Base-by-base conservation (phyloP, 92 coral and sea anemone genomes). In the Pocillopora meandrina region DNA sequence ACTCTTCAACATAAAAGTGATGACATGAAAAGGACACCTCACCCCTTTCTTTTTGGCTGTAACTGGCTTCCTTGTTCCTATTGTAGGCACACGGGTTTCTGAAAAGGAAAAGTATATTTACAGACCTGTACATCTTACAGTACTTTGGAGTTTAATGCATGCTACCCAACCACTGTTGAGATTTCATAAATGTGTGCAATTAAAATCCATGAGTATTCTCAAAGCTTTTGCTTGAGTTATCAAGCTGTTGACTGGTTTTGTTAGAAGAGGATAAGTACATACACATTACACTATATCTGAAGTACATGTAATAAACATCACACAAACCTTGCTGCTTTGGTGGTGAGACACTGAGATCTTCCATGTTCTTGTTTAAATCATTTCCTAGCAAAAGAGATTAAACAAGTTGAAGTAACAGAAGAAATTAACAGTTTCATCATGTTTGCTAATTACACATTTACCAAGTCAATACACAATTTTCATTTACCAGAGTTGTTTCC, bases 31-130 rank as follows among this genome's bases (percentile, higher is more conserved):
- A 14, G 31, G 10, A 72, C 18, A 2, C 85, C 91, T 79, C 82
- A 96, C 98, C 77, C 97, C 97, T 83, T 96, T 96, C 79, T 93
- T 93, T 89, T 93, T 93, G 47, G 91, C 35, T n/a, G 86, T 95
- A 20, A 84, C 93, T 60, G 95, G 92, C 68, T 96, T 96, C 68
- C 98, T 94, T 59, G 92, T 87, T 74, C 98, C 98, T 80, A 96
- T 96, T 12, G 98, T 96, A 49, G 98, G 88, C 12, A 96, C 96
- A 76, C 98, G 89, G 57, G 93, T 69, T 49, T 96, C 98, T 96
- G 81, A 18, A 47, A 34, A 56, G 55, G 56, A 23, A 35, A 10
- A 63, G 20, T 18, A 65, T 26, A 33, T 65, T 65, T 15, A 71
- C 34, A 71, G 14, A 12, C 52, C n/a, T 26, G 8, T 60, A 42